Conservation (phyloP, 2,113 vertebrate species). For the Nyctereutes procyonoides region DNA sequence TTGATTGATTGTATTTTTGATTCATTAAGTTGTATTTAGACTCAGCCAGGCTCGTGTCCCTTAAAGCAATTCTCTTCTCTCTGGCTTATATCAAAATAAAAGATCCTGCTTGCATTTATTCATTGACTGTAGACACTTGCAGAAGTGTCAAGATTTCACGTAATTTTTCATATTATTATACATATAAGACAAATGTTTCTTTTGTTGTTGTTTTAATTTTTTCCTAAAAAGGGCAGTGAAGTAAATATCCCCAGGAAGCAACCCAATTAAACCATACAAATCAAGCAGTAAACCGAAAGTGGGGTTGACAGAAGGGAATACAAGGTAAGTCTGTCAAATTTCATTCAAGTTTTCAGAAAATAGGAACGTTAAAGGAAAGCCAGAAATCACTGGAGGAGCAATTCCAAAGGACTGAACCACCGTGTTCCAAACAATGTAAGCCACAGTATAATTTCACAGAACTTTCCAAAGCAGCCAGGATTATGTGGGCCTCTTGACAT, state of each 20-base stretch:
- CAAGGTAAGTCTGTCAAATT: slow-evolving; percentile 30
- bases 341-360: slow-evolving; percentile 37
- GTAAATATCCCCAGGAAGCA: not conserved
- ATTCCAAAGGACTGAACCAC: not conserved
- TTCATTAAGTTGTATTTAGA: slow-evolving; percentile 72
- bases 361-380: not conserved
- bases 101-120: slow-evolving; percentile 42
- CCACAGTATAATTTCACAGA: not conserved
- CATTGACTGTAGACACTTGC: slow-evolving; percentile 22
- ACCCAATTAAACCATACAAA: not conserved
- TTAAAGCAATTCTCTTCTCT: slow-evolving; percentile 63
- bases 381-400: not conserved
- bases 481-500: not conserved
- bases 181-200: not conserved
- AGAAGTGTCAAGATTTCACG: slow-evolving; percentile 43
- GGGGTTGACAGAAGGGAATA: slow-evolving; percentile 7
- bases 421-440: not conserved
- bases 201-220: not conserved
- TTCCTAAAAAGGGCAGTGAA: not conserved
- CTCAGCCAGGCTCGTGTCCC: slow-evolving; percentile 12
- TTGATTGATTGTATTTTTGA: slow-evolving; percentile 62
- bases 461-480: not conserved
- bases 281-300: not conserved
- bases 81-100: slow-evolving; percentile 70
- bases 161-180: not conserved